These are phyloP conservation scores for Syrista parreyssii DNA, from an alignment of 2,888 invertebrate species.

Conservation along the genomic window DNA sequence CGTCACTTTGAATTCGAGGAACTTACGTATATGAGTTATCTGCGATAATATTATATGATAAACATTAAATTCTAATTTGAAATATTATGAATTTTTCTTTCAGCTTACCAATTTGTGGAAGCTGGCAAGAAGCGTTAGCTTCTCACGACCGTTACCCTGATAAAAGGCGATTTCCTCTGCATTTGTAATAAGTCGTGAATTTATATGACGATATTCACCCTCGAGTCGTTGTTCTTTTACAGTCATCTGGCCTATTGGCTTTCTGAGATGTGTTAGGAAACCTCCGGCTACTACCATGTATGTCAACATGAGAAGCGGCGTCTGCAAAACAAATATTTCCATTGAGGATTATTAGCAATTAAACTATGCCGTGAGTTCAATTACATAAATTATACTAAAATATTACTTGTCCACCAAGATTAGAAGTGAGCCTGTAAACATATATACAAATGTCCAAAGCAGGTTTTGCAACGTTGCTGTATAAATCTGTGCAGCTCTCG, in stretches of 20 bases:
- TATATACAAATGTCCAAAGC: slow-evolving; percentile 94
- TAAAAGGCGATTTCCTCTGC: slow-evolving; percentile 93
- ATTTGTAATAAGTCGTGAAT: slow-evolving; percentile 95
- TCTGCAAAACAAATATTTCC: slow-evolving; percentile 69
- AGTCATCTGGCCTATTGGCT: slow-evolving; percentile 87
- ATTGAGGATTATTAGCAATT: slow-evolving; percentile 2
- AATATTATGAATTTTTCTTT: too few species aligned
- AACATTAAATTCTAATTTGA: not conserved
- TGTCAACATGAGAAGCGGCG: slow-evolving; percentile 87
- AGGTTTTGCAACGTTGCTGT: slow-evolving; percentile 97
- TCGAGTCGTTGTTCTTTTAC: slow-evolving; percentile 97
- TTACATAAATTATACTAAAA: not conserved
- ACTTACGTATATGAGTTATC: slow-evolving; percentile 85
- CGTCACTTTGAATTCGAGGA: slow-evolving; percentile 87
- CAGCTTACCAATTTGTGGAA: slow-evolving; percentile 81
- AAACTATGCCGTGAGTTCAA: not conserved
- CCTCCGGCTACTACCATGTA: slow-evolving; percentile 91
- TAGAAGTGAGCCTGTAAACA: slow-evolving; percentile 87
- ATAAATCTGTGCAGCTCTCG: slow-evolving; percentile 93
- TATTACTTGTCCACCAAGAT: slow-evolving; percentile 81
- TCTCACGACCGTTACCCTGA: slow-evolving; percentile 88
- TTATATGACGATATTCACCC: slow-evolving; percentile 97
- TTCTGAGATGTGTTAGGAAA: slow-evolving; percentile 85
- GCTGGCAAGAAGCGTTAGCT: slow-evolving; percentile 86
- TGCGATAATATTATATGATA: slow-evolving; percentile 50